phyloP scores from a whole-genome alignment of 1,140 invertebrate genomes.

The Pseudomyrmex dendroicus region DNA sequence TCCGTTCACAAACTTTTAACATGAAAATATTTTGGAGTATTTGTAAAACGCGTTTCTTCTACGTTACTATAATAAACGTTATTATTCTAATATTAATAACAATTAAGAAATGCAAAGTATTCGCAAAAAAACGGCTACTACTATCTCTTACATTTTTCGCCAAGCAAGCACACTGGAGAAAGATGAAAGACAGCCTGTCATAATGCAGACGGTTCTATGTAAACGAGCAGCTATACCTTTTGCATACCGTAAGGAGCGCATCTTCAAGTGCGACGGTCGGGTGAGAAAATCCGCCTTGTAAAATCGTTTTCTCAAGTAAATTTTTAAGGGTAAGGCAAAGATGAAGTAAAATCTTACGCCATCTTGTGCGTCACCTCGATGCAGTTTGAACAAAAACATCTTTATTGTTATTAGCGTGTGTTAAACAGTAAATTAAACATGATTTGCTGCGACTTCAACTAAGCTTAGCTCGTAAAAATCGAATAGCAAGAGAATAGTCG shows the following conservation, averaged over 20 bases:
- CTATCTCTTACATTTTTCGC: slow-evolving; percentile 4
- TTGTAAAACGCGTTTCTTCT: too few relatives aligned
- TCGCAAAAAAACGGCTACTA: neutral
- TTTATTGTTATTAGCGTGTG: neutral
- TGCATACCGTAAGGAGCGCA: slow-evolving; percentile 7
- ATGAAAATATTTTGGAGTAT: too few relatives aligned
- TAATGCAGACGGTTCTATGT: slow-evolving; percentile 23
- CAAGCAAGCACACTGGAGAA: neutral
- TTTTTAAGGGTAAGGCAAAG: slow-evolving; percentile 6
- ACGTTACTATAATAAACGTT: neutral
- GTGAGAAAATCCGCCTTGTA: slow-evolving; percentile 23
- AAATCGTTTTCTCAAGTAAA: slow-evolving; percentile 21
- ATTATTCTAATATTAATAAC: neutral
- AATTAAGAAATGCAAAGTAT: neutral
- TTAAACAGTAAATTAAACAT: neutral
- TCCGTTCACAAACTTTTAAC: neutral
- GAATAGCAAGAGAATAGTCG: too few relatives aligned
- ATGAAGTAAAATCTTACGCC: neutral
- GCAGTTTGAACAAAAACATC: neutral
- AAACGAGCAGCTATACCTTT: slow-evolving; percentile 28
- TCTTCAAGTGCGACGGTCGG: neutral
- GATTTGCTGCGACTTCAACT: neutral
- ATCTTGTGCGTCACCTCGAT: neutral
- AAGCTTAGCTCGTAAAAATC: slow-evolving; percentile 4
- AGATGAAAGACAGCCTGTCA: slow-evolving; percentile 23